Evolutionary conservation across 2,797 vertebrate genomes (phyloP).

Genomic region (Galago senegalensis): DNA sequence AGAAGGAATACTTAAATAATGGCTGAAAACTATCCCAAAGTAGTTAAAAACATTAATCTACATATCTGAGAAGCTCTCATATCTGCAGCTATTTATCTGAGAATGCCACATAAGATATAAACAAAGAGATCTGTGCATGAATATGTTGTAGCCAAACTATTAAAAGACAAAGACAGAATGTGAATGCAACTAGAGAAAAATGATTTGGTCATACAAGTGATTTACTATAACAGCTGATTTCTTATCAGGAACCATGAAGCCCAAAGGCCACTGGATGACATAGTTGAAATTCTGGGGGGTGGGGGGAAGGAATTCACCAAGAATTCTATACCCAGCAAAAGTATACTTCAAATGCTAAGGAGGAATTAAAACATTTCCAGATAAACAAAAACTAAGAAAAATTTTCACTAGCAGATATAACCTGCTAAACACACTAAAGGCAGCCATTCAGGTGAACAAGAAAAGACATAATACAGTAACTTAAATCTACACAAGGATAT

Average conservation of each 20-base stretch:
- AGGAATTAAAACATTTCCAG: not conserved
- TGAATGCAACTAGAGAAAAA: not conserved
- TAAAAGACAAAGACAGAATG: not conserved
- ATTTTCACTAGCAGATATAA: not conserved
- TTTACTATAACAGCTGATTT: not conserved
- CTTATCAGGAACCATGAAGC: not conserved
- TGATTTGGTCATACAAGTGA: not conserved
- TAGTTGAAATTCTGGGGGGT: not conserved
- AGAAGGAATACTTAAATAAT: not conserved
- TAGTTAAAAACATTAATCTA: not conserved
- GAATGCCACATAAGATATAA: not conserved
- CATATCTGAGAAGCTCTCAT: not conserved
- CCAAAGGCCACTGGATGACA: not conserved
- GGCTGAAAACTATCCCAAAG: not conserved
- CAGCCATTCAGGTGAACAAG: not conserved
- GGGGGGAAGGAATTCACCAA: not conserved
- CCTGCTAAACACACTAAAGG: not conserved
- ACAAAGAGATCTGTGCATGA: not conserved
- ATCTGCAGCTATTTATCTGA: not conserved
- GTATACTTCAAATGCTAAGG: not conserved
- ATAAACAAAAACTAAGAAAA: not conserved
- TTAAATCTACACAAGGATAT: not conserved
- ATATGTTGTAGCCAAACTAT: not conserved
- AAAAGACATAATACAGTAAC: not conserved
- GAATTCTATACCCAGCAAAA: not conserved